Percentiles rank a stretch among this genome's conserved stretches.
phyloP scores from a whole-genome alignment of 2,797 vertebrate species.

The Malurus splendens region DNA sequence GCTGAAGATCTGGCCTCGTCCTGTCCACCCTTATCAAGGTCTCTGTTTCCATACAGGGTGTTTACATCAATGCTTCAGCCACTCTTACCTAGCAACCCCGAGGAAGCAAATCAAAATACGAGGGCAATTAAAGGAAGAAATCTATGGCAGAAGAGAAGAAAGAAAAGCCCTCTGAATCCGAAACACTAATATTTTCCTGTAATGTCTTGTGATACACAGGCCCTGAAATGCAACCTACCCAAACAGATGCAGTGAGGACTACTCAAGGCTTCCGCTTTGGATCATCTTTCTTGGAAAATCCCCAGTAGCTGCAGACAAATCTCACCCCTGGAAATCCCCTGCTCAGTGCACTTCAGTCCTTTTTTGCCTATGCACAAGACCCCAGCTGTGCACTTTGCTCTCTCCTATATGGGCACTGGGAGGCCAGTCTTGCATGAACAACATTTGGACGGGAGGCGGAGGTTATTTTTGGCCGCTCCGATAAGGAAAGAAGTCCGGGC shows the following conservation, averaged over 20 bases:
- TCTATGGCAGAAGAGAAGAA: not conserved
- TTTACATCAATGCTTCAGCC: not conserved
- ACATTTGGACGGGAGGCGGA: not conserved
- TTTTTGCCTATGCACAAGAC: not conserved
- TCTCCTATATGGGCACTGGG: accelerated
- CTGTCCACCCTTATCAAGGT: not conserved
- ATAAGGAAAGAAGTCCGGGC: not conserved
- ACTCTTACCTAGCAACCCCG: not conserved
- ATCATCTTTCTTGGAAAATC: not conserved
- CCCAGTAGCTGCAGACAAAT: not conserved
- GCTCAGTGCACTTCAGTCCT: not conserved
- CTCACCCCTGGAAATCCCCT: not conserved
- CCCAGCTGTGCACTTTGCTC: not conserved
- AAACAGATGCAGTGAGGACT: not conserved
- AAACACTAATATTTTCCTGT: not conserved
- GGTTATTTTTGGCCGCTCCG: not conserved
- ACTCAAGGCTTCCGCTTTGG: not conserved
- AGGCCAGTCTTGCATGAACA: not conserved
- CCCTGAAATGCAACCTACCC: not conserved
- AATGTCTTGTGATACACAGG: not conserved
- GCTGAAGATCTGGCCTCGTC: not conserved
- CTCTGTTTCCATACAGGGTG: not conserved
- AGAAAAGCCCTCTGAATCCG: not conserved
- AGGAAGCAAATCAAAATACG: not conserved
- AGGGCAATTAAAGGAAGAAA: not conserved